Evolutionary conservation across 2,113 vertebrate genomes (phyloP), one percentile per base, ranked within the genome.

Genomic region (Amphiprion percula): DNA sequence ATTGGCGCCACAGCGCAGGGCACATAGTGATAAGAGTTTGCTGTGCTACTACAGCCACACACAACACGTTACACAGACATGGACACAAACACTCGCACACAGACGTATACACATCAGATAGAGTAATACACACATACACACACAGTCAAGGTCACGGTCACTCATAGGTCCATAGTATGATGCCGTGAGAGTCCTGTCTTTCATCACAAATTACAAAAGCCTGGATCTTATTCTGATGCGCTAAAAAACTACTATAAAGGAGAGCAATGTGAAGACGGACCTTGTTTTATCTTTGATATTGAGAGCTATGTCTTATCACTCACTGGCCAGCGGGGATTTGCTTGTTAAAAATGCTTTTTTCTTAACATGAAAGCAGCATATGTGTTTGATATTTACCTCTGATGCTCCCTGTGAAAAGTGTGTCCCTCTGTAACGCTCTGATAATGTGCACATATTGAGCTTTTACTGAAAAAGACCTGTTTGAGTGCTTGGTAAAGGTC

Each of bases 311-410:
- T 79, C 66, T 80, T 72, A 74, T 92, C 84, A 76, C 77, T 84
- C 72, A 50, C 1, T 30, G 21, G 41, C 80, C 69, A 64, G 33
- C 65, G 76, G 73, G 77, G 83, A 82, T 79, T 88, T 79, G 7
- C 33, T 21, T 16, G 19, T 37, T 37, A 83, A 71, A 11, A 8
- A 26, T 10, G 4, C 3, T 49, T 63, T 65, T 75, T 72, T 58
- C 28, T 73, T 21, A 9, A 54, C 72, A 47, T 81, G 46, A 88
- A 87, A 73, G 56, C 30, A 11, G 33, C 63, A 15, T 23, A 30
- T 75, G 54, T 63, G 68, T 86, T 87, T 88, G 80, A 90, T 87
- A 74, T 82, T 66, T 72, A 46, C 54, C 60, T 81, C 67, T 74
- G 16, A 44, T 55, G 74, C 56, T 46, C n/a, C 26, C 47, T 56